Evolutionary conservation across 2,888 invertebrate genomes (phyloP).

Genomic region (Esperia sulphurella): DNA sequence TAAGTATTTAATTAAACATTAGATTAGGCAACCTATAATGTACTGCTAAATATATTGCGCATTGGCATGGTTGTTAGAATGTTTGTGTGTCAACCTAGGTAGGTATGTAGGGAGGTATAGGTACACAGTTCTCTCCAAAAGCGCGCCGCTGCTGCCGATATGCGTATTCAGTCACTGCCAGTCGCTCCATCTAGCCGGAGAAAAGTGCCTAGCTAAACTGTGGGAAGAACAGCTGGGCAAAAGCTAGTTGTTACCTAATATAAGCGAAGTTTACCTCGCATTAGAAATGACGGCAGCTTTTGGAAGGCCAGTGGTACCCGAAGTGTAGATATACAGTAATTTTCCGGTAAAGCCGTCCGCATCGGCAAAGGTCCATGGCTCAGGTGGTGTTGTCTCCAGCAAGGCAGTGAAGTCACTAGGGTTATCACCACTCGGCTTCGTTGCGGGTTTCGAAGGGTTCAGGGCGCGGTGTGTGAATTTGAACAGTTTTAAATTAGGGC

Average conservation of each 20-base stretch:
- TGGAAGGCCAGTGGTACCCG: constrained; percentile 98
- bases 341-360: constrained; percentile 86
- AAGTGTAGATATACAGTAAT: constrained; percentile 97
- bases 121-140: too few relatives aligned
- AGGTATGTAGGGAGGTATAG: too few relatives aligned
- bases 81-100: too few relatives aligned
- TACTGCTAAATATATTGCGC: too few relatives aligned
- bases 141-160: too few relatives aligned
- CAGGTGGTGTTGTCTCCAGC: constrained; percentile 76
- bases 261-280: constrained; percentile 82
- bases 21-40: too few relatives aligned
- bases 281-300: constrained; percentile 98
- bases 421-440: constrained; percentile 45
- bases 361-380: constrained; percentile 78
- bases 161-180: too few relatives aligned
- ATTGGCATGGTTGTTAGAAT: too few relatives aligned
- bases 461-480: constrained; percentile 67
- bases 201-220: too few relatives aligned
- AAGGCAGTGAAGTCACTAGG: constrained; percentile 80
- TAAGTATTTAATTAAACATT: too few relatives aligned
- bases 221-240: too few relatives aligned
- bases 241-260: neutral
- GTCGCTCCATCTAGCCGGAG: too few relatives aligned
- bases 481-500: constrained; percentile 83
- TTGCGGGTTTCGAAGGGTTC: constrained; percentile 30